Evolutionary conservation across 2,797 vertebrate species (phyloP), one percentile per base, ranked within the genome.

Genomic region (Danio choprae): DNA sequence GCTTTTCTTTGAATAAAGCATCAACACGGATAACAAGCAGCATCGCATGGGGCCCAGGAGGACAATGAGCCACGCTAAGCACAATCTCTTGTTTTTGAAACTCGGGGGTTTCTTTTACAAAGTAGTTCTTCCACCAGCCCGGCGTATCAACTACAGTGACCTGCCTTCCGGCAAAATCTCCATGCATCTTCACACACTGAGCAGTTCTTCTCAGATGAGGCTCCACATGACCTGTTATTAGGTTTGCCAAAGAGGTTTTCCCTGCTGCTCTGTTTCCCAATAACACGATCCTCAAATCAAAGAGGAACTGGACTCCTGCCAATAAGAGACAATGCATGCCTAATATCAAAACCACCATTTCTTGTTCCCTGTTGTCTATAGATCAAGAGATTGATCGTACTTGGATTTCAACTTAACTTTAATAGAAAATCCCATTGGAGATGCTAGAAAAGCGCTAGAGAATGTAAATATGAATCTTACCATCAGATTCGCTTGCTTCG

Each of bases 81-180:
- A 56, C 68, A 70, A 92, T 87, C 56, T 90, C 84, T 40, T 87
- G 73, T 18, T 59, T 85, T 0, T 85, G 74, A 38, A 88, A 84
- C 73, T 6, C 58, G 38, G 91, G 88, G 4, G 88, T 92, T 60
- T 90, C 86, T 4, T 86, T 76, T 5, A 77, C 74, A 18, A 79
- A 86, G 84, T 88, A 90, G 63, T 90, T 86, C 38, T 89, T 91
- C 74, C 82, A 85, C 90, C 91, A 92, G 72, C 91, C 89, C 0
- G 91, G 91, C n/a, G 85, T 84, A 79, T 89, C 90, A 6, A 91
- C 87, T 72, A 92, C 85, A 41, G 70, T 81, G 36, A 88, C 82
- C 43, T 7, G 83, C 63, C 65, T 81, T 41, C 77, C 75, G 40
- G 79, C 77, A 51, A 84, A 16, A 0, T 82, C 74, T 22, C 84